Evolutionary conservation across 1,140 invertebrate species (phyloP).

Genomic region (Drosophila pallidifrons): DNA sequence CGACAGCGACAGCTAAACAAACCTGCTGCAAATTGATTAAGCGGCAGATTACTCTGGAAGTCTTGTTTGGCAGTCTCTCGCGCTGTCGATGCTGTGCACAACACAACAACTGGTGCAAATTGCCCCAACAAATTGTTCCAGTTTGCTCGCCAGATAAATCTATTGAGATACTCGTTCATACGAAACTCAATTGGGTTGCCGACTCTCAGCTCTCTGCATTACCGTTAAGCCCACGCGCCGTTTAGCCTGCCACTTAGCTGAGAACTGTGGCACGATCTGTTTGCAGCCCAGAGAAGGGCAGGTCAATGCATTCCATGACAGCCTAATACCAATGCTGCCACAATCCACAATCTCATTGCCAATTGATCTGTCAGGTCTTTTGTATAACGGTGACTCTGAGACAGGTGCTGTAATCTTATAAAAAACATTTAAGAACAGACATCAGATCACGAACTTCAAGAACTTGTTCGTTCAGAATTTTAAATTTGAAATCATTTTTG

Average conservation of each 20-base stretch:
- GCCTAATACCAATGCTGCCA: slow-evolving; percentile 25
- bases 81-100: slow-evolving; percentile 8
- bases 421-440: slow-evolving; percentile 14
- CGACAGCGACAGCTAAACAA: slow-evolving; percentile 61
- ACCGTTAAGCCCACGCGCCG: slow-evolving; percentile 70
- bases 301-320: slow-evolving; percentile 29
- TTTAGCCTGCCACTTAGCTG: slow-evolving; percentile 23
- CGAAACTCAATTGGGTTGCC: slow-evolving; percentile 20
- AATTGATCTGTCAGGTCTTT: slow-evolving; percentile 18
- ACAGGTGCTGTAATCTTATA: slow-evolving; percentile 20
- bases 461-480: not conserved
- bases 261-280: slow-evolving; percentile 46
- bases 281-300: slow-evolving; percentile 29
- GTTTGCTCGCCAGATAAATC: slow-evolving; percentile 58
- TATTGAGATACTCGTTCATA: slow-evolving; percentile 65
- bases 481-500: not conserved
- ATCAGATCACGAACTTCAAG: slow-evolving; percentile 1
- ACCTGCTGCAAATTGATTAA: slow-evolving; percentile 78
- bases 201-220: not conserved
- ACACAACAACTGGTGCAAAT: slow-evolving; percentile 57
- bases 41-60: slow-evolving; percentile 70
- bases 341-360: slow-evolving; percentile 24
- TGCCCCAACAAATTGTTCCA: slow-evolving; percentile 58
- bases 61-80: slow-evolving; percentile 13
- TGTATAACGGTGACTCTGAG: slow-evolving; percentile 10